Evolutionary conservation across 2,888 invertebrate species (phyloP), one percentile per base, ranked within the genome.

Genomic region (Cryptophagus acutangulus): DNA sequence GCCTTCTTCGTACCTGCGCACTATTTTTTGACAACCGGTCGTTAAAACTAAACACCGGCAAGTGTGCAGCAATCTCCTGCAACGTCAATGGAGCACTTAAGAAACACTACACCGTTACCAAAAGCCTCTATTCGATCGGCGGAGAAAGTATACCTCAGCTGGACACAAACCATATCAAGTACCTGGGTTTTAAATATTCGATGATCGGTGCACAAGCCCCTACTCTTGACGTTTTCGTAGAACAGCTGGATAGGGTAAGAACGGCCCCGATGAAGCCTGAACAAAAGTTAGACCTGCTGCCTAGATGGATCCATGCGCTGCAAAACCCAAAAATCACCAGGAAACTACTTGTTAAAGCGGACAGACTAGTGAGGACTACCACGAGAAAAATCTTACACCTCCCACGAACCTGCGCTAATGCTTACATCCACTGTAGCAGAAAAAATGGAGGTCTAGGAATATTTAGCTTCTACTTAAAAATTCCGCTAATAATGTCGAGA

Each of bases 201-300:
- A n/a, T n/a, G n/a, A n/a, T n/a, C n/a, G n/a, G n/a, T n/a, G n/a
- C n/a, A n/a, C n/a, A n/a, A n/a, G n/a, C n/a, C n/a, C n/a, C n/a
- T n/a, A n/a, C n/a, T n/a, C n/a, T n/a, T n/a, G n/a, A n/a, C n/a
- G n/a, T n/a, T n/a, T n/a, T n/a, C n/a, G n/a, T n/a, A n/a, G n/a
- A n/a, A n/a, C 40, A 41, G 47, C 33, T 67, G 3, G 24, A 39
- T 2, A 53, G 55, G 35, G 40, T 65, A 31, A 36, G 41, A 3
- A 40, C 36, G 36, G 60, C 63, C 0, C 59, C 63, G 0, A 50
- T 67, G 1, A 66, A 66, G 38, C 67, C 66, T 1, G 59, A 65
- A 24, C 67, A 70, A 42, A 53, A 63, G 38, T 18, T 66, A 1
- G 44, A 48, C n/a, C 31, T 65, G 0, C 18, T 68, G 0, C 66